Evolutionary conservation across 2,888 invertebrate genomes (phyloP).

Genomic region (Acronicta leporina): DNA sequence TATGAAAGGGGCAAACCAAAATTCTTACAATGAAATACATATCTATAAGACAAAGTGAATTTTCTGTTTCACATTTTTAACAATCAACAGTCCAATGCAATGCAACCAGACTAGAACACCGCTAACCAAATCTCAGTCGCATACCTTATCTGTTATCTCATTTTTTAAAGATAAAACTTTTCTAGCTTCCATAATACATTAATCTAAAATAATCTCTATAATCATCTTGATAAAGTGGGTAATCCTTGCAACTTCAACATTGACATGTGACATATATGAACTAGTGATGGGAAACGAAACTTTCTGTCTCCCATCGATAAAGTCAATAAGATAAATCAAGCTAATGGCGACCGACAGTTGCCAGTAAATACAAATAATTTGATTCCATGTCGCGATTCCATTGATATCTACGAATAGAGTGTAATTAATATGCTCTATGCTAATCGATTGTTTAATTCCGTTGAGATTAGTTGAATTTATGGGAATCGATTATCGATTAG

Average conservation of each 20-base stretch:
- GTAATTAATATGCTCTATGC: constrained; percentile 67
- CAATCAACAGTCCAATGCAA: constrained; percentile 23
- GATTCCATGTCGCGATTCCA: constrained; percentile 70
- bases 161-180: constrained; percentile 79
- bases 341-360: constrained; percentile 68
- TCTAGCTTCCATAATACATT: constrained; percentile 62
- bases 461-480: constrained; percentile 49
- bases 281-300: constrained; percentile 62
- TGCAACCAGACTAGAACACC: constrained; percentile 46
- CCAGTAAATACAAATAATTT: constrained; percentile 73
- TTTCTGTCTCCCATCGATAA: constrained; percentile 76
- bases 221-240: constrained; percentile 57
- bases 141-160: constrained; percentile 79
- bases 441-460: constrained; percentile 60
- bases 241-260: constrained; percentile 56
- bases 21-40: no score
- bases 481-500: constrained; percentile 52
- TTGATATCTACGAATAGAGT: constrained; percentile 62
- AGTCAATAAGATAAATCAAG: constrained; percentile 82
- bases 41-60: no score
- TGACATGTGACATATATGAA: constrained; percentile 60
- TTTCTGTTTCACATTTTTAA: no score
- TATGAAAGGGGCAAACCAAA: no score
- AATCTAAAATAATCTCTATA: constrained; percentile 61
- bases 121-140: constrained; percentile 58